phyloP scores from a whole-genome alignment of 2,113 vertebrate species.

The Dicrurus megarhynchus region DNA sequence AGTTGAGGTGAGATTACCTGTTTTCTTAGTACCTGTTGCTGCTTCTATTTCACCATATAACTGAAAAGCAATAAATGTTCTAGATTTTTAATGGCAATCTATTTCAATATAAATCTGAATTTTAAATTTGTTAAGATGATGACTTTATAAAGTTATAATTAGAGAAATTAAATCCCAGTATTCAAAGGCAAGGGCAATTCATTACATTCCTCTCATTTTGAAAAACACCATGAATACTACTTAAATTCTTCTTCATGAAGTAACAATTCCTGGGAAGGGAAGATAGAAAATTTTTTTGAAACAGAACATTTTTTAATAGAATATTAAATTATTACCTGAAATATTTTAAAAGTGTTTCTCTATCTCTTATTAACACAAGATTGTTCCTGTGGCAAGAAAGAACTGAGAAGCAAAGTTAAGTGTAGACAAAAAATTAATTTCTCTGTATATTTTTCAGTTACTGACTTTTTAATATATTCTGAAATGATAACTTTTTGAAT shows the following conservation, averaged over 20 bases:
- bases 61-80: background rate
- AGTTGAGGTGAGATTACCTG: constrained; percentile 83
- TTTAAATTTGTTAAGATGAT: background rate
- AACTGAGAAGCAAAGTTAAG: background rate
- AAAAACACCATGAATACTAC: background rate
- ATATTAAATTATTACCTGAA: background rate
- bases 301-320: background rate
- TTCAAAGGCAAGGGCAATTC: background rate
- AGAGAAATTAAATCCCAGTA: background rate
- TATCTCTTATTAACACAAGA: background rate
- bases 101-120: background rate
- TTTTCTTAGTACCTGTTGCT: background rate
- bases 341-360: background rate
- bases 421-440: background rate
- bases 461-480: background rate
- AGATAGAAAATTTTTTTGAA: background rate
- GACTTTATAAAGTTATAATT: background rate
- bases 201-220: background rate
- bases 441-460: background rate
- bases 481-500: background rate
- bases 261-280: background rate
- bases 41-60: background rate
- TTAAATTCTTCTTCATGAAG: background rate
- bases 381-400: background rate
- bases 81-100: background rate